Base-by-base conservation (phyloP, 1,140 invertebrate genomes). In the Drosophila bocki region DNA sequence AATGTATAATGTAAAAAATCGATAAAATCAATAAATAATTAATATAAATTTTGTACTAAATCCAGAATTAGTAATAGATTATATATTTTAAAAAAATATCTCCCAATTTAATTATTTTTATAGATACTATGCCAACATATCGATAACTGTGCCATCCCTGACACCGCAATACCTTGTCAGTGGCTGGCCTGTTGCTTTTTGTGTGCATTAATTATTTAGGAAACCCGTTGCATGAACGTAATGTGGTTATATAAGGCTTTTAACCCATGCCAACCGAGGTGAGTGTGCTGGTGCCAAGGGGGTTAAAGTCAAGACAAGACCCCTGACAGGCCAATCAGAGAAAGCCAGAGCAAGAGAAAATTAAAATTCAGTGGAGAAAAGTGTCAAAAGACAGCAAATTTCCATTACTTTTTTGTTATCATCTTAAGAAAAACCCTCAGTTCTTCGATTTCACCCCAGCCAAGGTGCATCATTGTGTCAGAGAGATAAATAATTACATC, bases 121-220 rank as follows among this genome's bases (percentile, higher is more conserved):
- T 42, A 26, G 15, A 32, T 32, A 11, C 15, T 9, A 32, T 32
- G 5, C 0, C 11, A 2, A 32, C 9, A 12, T 33, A 39, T 37
- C 19, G 13, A 54, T 37, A 39, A 22, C 33, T 3, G 13, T 22
- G 19, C 12, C 51, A 54, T 54, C 51, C 0, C 51, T 54, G 37
- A 9, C 2, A 9, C 7, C 17, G 13, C 19, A 22, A 22, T 22
- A 22, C 41, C 41, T 71, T 44, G 56, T 12, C 22, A 50, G 1
- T 45, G 29, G 63, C 57, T 63, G 69, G 65, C 69, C 77, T 85
- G 64, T 80, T 86, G 80, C 75, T 72, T 64, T 85, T 72, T 79
- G 65, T 68, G 56, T 58, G 42, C 63, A 82, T 86, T 86, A 75
- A 82, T 87, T 86, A 86, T 86, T 86, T 82, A 79, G 82, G 63